Evolutionary conservation across 2,888 invertebrate species (phyloP), one percentile per base, ranked within the genome.

Genomic region (Andrena fulva): DNA sequence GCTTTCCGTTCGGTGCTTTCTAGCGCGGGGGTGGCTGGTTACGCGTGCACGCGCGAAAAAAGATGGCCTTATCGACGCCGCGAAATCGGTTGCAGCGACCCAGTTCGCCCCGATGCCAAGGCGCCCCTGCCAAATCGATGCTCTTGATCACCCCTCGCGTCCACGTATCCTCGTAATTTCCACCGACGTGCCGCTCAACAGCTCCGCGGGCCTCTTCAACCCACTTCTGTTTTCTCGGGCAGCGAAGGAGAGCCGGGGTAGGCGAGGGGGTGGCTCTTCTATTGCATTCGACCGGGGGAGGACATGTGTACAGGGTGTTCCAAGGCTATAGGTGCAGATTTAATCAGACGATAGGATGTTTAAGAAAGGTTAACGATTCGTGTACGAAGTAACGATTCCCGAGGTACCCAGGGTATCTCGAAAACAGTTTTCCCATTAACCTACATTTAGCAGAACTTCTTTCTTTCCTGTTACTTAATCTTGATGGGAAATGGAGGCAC

Each of bases 91-190:
- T 70, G 76, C 80, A 29, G 59, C 84, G 85, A 88, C 85, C 84
- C 66, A 84, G 67, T 88, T 85, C 50, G 35, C 59, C 12, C 1
- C 31, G 71, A 5, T 78, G 72, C 75, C 81, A 85, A 81, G 69
- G n/a, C 63, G 75, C 52, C 72, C 63, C 62, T 70, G 69, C 68
- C 76, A 81, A 87, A 88, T 87, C 88, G 78, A 83, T 86, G 79
- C 69, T 80, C 83, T 79, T 81, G 68, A 75, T 78, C 81, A 67
- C 66, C 56, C 66, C 59, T 48, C 50, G 20, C 67, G 42, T 82
- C 71, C 67, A 50, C 56, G 80, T 69, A 29, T n/a, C 73, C 70
- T 72, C 71, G 67, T 67, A 67, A 80, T 69, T 80, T 59, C 4
- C 66, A 50, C 33, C 63, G 67, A 69, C 42, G 62, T 50, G 35